Percentiles rank a stretch among this genome's conserved stretches.
Evolutionary conservation across 1,140 invertebrate species (phyloP).

Genomic region (Halictus rubicundus): DNA sequence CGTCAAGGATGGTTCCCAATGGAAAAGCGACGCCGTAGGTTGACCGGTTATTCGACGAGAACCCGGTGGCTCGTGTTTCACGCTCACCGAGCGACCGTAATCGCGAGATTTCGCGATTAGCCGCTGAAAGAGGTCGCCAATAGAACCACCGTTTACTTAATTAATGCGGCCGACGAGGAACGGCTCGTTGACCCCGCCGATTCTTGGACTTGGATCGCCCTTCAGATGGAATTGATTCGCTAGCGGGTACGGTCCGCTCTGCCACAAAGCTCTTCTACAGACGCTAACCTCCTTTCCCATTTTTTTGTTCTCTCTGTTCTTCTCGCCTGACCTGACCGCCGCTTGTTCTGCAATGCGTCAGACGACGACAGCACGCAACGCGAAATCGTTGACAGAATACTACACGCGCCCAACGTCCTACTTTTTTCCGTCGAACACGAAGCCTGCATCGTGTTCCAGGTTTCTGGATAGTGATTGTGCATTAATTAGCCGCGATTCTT

Average conservation of each 20-base stretch:
- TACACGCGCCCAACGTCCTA: not conserved
- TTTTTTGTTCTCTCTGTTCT: not conserved
- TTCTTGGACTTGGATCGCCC: slow-evolving; percentile 53
- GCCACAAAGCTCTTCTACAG: not conserved
- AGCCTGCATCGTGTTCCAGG: too few relatives aligned
- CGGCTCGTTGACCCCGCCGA: slow-evolving; percentile 62
- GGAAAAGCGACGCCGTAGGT: too few relatives aligned
- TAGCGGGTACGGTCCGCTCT: not conserved
- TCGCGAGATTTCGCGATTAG: slow-evolving; percentile 45
- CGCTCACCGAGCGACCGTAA: not conserved
- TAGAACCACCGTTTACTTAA: slow-evolving; percentile 61
- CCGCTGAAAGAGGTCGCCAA: slow-evolving; percentile 62
- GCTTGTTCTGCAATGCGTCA: slow-evolving; percentile 62
- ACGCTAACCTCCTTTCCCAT: not conserved
- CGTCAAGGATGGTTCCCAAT: not conserved
- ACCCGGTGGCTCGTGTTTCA: not conserved
- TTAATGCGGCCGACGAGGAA: slow-evolving; percentile 51
- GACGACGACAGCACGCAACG: slow-evolving; percentile 32
- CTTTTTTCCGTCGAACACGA: not conserved
- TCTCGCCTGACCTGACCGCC: slow-evolving; percentile 29
- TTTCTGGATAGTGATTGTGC: too few relatives aligned
- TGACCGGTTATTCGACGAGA: too few relatives aligned
- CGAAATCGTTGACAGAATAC: not conserved
- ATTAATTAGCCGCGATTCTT: too few relatives aligned
- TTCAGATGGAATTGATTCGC: slow-evolving; percentile 55